Evolutionary conservation across 1,140 invertebrate genomes (phyloP), one percentile per base, ranked within the genome.

Genomic region (Ptiloglossa arizonensis): DNA sequence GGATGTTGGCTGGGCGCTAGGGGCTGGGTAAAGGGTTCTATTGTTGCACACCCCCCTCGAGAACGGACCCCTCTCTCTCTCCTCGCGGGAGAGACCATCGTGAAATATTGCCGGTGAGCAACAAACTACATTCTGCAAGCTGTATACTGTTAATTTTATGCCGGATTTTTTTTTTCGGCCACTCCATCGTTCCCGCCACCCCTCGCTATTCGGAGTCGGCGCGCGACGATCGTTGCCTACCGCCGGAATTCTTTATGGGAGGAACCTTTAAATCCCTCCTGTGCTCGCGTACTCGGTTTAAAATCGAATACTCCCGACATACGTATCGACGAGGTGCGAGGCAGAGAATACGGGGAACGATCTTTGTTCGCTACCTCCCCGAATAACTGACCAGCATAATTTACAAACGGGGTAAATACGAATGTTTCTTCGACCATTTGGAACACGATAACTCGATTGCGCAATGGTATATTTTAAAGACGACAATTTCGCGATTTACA

Each of bases 1-100:
- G 90, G 90, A 91, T 92, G 90, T 91, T 92, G 90, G 90, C 87
- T 79, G 89, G 90, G 87, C 85, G 86, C 87, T 90, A 88, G 89
- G 91, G 90, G 91, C 91, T 90, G 83, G 89, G 89, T 92, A 92
- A 92, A 92, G 91, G 91, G 91, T 91, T 92, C 91, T 81, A 91
- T 92, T 92, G 91, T 92, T 90, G 76, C 82, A 76, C 81, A 86
- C 85, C 85, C 86, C 89, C 88, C 83, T 85, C 77, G 77, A 88
- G 87, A 86, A 81, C 74, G 60, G 79, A 68, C 80, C 83, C 73
- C 82, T 85, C 79, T 74, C 79, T 35, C 62, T 48, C 80, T 60
- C 69, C 59, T 78, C 83, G 71, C 79, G 68, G 82, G 84, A 67
- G 86, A 89, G 87, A 82, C 86, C 60, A 82, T 88, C 87, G 86